Percentiles rank a stretch among this genome's conserved stretches.
These are phyloP conservation scores for Diarsia mendica DNA, from an alignment of 2,888 invertebrate genomes.

Conservation along the genomic window DNA sequence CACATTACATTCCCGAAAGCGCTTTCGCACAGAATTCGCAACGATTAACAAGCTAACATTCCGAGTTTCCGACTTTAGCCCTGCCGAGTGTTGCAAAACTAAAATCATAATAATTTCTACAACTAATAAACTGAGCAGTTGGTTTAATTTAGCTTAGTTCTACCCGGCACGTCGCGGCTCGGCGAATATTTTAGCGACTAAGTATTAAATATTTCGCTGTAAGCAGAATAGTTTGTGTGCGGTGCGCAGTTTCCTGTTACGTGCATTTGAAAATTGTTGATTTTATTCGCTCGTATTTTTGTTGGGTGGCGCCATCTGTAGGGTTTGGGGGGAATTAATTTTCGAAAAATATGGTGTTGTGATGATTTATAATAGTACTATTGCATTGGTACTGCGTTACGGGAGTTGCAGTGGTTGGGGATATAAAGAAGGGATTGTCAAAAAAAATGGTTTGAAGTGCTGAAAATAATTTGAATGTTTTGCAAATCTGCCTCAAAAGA, in stretches of 20 bases:
- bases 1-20: slow-evolving; percentile 44
- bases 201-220: slow-evolving; percentile 71
- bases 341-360: slow-evolving; percentile 6
- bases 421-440: background rate
- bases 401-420: too few relatives aligned
- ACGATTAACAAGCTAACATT: slow-evolving; percentile 51
- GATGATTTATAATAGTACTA: slow-evolving; percentile 14
- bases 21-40: slow-evolving; percentile 46
- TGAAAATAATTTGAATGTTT: background rate
- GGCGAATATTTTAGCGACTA: slow-evolving; percentile 66
- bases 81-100: slow-evolving; percentile 47
- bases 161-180: slow-evolving; percentile 43
- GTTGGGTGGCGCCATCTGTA: slow-evolving; percentile 48
- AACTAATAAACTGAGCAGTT: slow-evolving; percentile 63
- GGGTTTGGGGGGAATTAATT: slow-evolving; percentile 21
- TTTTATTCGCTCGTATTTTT: slow-evolving; percentile 50
- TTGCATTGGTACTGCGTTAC: background rate
- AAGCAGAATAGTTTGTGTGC: slow-evolving; percentile 62
- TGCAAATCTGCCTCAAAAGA: background rate
- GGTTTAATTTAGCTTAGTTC: slow-evolving; percentile 62
- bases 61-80: slow-evolving; percentile 40
- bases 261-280: slow-evolving; percentile 56
- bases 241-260: slow-evolving; percentile 57
- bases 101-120: slow-evolving; percentile 63
- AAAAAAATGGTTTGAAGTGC: background rate